A percentile compares a stretch with the other conserved stretches of the same genome.
Evolutionary conservation across 2,888 invertebrate genomes (phyloP).

Genomic region (Troides aeacus): DNA sequence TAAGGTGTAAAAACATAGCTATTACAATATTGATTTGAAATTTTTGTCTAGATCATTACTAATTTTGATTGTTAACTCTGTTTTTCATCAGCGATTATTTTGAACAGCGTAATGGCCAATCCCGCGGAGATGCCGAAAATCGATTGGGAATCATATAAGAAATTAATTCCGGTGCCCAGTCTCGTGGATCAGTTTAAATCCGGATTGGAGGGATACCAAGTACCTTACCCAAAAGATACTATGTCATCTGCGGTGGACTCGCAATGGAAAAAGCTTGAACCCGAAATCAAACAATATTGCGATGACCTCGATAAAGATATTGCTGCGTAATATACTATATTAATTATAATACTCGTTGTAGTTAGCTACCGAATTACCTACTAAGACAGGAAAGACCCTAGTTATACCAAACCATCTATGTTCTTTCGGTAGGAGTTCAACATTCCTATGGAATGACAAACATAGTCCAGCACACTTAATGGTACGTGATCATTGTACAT

Average conservation of each 20-base stretch:
- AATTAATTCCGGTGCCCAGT: slow-evolving; percentile 50
- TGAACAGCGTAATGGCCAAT: slow-evolving; percentile 50
- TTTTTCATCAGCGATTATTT: neutral
- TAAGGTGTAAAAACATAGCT: too few species aligned
- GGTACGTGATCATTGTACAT: neutral
- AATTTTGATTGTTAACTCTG: neutral
- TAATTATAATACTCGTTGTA: too few species aligned
- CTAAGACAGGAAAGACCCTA: too few species aligned
- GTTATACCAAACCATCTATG: neutral
- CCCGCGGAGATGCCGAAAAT: slow-evolving; percentile 62
- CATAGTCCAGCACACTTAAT: neutral
- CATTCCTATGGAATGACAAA: too few species aligned
- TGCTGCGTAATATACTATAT: slow-evolving; percentile 40
- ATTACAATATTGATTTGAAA: too few species aligned
- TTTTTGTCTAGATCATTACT: neutral
- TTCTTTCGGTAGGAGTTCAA: neutral
- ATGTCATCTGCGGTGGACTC: slow-evolving; percentile 53
- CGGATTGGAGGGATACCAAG: slow-evolving; percentile 47
- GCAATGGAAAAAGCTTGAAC: slow-evolving; percentile 57
- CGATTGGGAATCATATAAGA: slow-evolving; percentile 61
- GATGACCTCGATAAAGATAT: slow-evolving; percentile 50
- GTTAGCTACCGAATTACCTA: too few species aligned
- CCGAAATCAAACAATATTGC: slow-evolving; percentile 51
- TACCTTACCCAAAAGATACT: slow-evolving; percentile 60
- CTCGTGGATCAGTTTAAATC: slow-evolving; percentile 61